Evolutionary conservation across 1,140 invertebrate species (phyloP).

Genomic region (Tetraneura akinire): DNA sequence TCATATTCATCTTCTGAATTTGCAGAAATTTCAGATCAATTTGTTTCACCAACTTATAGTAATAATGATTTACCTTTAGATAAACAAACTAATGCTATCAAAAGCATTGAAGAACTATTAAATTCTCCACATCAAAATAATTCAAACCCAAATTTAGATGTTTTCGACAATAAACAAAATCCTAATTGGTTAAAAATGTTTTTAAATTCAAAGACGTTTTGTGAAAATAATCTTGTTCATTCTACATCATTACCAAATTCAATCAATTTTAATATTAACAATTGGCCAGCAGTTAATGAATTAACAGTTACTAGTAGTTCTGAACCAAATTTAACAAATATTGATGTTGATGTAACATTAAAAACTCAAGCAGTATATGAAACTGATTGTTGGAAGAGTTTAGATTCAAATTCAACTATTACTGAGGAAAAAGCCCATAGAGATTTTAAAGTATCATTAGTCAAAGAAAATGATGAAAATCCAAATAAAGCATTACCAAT

Average conservation of each 20-base stretch:
- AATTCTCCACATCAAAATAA: not conserved
- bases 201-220: constrained; percentile 25
- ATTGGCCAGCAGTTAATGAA: constrained; percentile 54
- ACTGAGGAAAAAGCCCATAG: constrained; percentile 32
- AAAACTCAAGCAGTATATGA: constrained; percentile 39
- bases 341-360: constrained; percentile 5
- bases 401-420: constrained; percentile 37
- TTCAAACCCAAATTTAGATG: not conserved
- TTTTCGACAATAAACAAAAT: constrained; percentile 2
- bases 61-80: constrained; percentile 37
- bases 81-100: constrained; percentile 29
- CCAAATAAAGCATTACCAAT: not conserved
- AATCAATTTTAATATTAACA: constrained; percentile 44
- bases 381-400: constrained; percentile 32
- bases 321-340: constrained; percentile 32
- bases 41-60: constrained; percentile 46
- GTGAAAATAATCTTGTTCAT: constrained; percentile 25
- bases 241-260: constrained; percentile 46
- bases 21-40: constrained; percentile 56
- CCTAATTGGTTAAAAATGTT: constrained; percentile 30
- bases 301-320: constrained; percentile 32
- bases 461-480: constrained; percentile 15
- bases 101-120: constrained; percentile 30
- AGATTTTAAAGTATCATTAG: constrained; percentile 44
- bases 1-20: constrained; percentile 56